These are phyloP conservation scores for Stenolophus ochropezus DNA, from an alignment of 2,888 invertebrate genomes.

Conservation along the genomic window DNA sequence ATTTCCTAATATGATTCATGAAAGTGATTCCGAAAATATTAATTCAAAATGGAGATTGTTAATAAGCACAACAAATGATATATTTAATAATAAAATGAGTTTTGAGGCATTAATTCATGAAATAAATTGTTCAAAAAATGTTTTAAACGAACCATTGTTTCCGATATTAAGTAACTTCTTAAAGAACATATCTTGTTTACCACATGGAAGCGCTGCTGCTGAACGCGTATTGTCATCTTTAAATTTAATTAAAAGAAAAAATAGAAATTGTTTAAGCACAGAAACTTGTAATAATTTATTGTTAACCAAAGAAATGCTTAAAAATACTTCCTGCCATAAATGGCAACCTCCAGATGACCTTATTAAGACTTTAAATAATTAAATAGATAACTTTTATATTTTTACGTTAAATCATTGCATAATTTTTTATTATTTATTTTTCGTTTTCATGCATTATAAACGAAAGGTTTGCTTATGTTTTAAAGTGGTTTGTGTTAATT, in stretches of 20 bases:
- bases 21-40: no score
- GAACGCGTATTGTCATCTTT: not conserved
- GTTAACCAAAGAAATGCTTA: not conserved
- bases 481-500: no score
- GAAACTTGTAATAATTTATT: not conserved
- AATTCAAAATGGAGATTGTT: no score
- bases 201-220: conserved; percentile 6
- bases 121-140: no score
- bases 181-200: not conserved
- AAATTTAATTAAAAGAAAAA: not conserved
- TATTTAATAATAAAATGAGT: no score
- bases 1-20: no score
- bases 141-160: no score
- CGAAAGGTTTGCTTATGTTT: no score
- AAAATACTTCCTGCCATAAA: not conserved
- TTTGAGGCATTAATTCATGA: no score
- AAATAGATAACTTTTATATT: not conserved
- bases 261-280: not conserved
- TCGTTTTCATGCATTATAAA: no score
- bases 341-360: not conserved
- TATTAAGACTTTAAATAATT: not conserved
- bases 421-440: not conserved
- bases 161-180: no score
- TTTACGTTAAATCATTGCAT: not conserved
- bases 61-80: no score